These are phyloP conservation scores for Raja brachyura DNA, from an alignment of 2,113 vertebrate genomes.

Conservation along the genomic window DNA sequence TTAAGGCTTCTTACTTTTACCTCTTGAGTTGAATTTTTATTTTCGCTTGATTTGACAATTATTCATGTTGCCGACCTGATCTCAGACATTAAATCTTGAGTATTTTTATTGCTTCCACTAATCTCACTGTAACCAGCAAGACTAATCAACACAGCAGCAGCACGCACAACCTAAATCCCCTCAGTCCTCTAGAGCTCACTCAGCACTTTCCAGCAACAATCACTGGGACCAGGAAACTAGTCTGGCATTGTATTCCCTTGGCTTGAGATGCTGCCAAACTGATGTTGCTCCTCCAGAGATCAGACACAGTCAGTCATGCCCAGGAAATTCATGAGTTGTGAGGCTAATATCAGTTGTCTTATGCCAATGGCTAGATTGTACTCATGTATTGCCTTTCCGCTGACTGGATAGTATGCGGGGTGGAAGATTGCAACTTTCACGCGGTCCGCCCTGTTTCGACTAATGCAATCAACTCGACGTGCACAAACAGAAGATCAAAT, in stretches of 20 bases:
- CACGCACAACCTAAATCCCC: not conserved
- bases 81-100: not conserved
- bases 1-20: not conserved
- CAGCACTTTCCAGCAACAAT: not conserved
- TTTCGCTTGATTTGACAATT: not conserved
- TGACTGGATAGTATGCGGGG: too few species aligned
- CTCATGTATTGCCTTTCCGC: too few species aligned
- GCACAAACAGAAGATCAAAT: too few species aligned
- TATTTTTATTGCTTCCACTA: not conserved
- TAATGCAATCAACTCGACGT: too few species aligned
- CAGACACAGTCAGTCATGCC: not conserved
- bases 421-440: too few species aligned
- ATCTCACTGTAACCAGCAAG: not conserved
- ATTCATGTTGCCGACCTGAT: not conserved
- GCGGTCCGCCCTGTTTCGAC: too few species aligned
- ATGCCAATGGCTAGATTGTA: too few species aligned
- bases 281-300: not conserved
- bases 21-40: not conserved
- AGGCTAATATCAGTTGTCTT: too few species aligned
- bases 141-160: not conserved
- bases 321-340: not conserved
- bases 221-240: not conserved
- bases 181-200: not conserved
- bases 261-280: not conserved
- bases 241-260: not conserved